Conservation (phyloP, 2,797 vertebrate species). For the Ctenopoma kingsleyae region DNA sequence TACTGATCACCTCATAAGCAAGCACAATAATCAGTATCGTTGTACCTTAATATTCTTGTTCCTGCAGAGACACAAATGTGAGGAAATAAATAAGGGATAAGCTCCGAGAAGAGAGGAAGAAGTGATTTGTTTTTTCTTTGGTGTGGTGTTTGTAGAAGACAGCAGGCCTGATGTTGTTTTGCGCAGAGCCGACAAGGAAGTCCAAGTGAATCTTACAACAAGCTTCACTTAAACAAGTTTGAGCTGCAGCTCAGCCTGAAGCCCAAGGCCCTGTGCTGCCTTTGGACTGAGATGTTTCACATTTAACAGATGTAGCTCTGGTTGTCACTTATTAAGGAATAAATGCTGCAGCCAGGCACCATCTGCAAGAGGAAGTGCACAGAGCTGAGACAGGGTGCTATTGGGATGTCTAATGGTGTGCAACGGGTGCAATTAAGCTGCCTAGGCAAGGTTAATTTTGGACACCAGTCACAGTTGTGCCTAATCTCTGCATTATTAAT, state of each 20-base stretch:
- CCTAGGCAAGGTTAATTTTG: constrained; percentile 14
- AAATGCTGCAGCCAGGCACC: background rate
- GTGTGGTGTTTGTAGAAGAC: constrained; percentile 38
- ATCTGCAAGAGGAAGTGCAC: constrained; percentile 5
- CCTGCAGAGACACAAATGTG: constrained; percentile 23
- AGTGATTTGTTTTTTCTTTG: constrained; percentile 28
- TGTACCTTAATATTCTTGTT: too few relatives aligned
- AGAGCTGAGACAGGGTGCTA: constrained; percentile 6
- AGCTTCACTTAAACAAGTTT: constrained; percentile 24
- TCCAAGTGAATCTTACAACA: constrained; percentile 28
- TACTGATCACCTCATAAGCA: background rate
- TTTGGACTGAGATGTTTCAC: constrained; percentile 23
- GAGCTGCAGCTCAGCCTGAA: constrained; percentile 13
- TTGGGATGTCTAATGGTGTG: constrained; percentile 14
- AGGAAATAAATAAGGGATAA: constrained; percentile 29
- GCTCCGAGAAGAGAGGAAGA: constrained; percentile 15
- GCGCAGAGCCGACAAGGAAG: constrained; percentile 35
- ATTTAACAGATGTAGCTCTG: constrained; percentile 26
- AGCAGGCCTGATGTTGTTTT: constrained; percentile 31
- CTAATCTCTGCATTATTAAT: constrained; percentile 21
- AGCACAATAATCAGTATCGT: background rate
- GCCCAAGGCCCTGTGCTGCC: background rate
- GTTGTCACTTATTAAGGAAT: constrained; percentile 4
- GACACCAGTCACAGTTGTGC: constrained; percentile 23
- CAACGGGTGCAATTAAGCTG: constrained; percentile 30